Conservation (phyloP, 2,797 vertebrate genomes). For the Carapus acus region DNA sequence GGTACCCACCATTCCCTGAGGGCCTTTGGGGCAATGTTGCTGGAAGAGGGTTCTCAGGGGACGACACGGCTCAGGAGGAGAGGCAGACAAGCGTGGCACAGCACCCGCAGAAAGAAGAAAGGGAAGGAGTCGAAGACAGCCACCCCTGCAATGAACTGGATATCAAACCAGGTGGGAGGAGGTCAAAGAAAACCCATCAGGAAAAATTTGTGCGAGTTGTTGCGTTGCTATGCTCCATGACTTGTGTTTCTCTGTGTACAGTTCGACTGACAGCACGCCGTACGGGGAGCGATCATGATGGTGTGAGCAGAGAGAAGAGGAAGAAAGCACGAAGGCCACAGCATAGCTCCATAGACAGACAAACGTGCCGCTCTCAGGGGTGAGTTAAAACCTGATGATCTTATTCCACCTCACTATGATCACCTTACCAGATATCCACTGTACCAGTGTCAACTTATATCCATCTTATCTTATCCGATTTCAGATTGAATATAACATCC, state of each 20-base stretch:
- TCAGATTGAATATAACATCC: no score
- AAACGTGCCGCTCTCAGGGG: slow-evolving; percentile 35
- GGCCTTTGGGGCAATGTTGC: slow-evolving; percentile 29
- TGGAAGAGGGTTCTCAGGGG: slow-evolving; percentile 22
- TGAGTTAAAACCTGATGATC: slow-evolving; percentile 26
- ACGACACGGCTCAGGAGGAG: slow-evolving; percentile 5
- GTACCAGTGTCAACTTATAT: no score
- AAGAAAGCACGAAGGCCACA: slow-evolving; percentile 33
- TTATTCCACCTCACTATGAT: not conserved
- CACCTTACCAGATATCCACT: no score
- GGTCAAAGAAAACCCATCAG: not conserved
- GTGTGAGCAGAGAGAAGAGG: slow-evolving; percentile 30
- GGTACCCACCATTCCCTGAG: slow-evolving; percentile 10
- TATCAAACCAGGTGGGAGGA: slow-evolving; percentile 63
- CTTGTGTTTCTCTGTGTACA: slow-evolving; percentile 16
- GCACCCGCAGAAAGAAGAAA: slow-evolving; percentile 14
- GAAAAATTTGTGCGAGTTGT: not conserved
- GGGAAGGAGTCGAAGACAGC: slow-evolving; percentile 13
- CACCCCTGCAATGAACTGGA: slow-evolving; percentile 58
- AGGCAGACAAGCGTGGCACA: slow-evolving; percentile 5
- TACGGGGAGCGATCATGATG: slow-evolving; percentile 50
- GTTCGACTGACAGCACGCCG: slow-evolving; percentile 56
- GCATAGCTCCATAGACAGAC: slow-evolving; percentile 20
- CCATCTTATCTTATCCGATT: no score
- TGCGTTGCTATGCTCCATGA: not conserved